Percentiles rank a stretch among this genome's conserved stretches.
phyloP scores from a whole-genome alignment of 2,113 vertebrate species.

The Pteruthius melanotis region DNA sequence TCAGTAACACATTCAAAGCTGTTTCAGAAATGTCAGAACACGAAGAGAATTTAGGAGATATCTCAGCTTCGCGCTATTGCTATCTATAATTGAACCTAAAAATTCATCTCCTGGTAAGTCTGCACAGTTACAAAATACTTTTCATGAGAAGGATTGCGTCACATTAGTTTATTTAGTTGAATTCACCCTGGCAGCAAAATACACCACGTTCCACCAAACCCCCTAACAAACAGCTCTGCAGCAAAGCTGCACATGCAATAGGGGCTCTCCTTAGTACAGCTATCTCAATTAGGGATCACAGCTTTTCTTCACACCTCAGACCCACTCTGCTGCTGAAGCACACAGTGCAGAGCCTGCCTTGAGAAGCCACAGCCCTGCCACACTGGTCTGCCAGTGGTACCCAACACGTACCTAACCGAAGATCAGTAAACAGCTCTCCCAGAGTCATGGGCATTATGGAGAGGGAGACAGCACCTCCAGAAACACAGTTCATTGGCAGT shows the following conservation, averaged over 20 bases:
- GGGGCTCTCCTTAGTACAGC: not conserved
- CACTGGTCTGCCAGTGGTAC: not conserved
- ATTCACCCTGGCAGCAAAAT: not conserved
- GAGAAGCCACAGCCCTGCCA: not conserved
- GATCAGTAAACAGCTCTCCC: not conserved
- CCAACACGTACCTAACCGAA: not conserved
- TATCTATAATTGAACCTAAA: not conserved
- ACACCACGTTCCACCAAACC: not conserved
- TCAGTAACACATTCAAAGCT: not conserved
- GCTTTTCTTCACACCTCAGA: not conserved
- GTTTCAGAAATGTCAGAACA: not conserved
- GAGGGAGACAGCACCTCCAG: not conserved
- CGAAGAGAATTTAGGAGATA: not conserved
- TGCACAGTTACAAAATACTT: not conserved
- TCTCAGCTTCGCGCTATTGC: not conserved
- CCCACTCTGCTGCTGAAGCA: not conserved
- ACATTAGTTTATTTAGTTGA: not conserved
- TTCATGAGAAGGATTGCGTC: not conserved
- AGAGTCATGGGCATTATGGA: not conserved
- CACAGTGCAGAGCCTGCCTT: fast-evolving
- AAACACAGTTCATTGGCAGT: not conserved
- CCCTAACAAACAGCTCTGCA: not conserved
- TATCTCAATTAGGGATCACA: not conserved
- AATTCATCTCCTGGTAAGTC: not conserved
- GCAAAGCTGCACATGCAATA: not conserved